These are phyloP conservation scores for Myiagra hebetior DNA, from an alignment of 2,113 vertebrate genomes.

Conservation along the genomic window DNA sequence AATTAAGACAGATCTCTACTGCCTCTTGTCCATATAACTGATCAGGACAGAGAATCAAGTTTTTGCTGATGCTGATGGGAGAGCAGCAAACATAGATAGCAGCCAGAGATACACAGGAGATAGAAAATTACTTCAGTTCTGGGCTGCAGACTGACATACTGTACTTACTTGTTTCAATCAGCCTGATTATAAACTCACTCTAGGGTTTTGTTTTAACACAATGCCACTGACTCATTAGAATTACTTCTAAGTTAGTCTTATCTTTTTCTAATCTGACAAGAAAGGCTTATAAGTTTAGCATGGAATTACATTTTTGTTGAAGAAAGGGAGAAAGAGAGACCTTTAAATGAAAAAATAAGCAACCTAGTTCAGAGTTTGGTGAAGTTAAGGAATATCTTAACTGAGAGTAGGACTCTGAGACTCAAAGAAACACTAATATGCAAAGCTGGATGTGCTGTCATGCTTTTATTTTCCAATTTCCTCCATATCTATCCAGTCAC, in stretches of 20 bases:
- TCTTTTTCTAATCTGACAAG: background rate
- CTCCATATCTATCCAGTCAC: background rate
- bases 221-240: background rate
- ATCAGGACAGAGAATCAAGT: constrained; percentile 69
- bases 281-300: background rate
- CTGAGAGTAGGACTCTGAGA: background rate
- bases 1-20: constrained; percentile 59
- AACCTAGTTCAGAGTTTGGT: background rate
- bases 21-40: constrained; percentile 73
- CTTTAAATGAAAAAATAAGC: background rate
- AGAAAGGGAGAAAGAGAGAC: background rate
- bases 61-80: constrained; percentile 63
- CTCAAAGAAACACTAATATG: background rate
- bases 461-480: background rate
- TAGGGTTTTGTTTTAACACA: background rate
- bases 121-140: constrained; percentile 23
- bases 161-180: constrained; percentile 25
- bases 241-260: background rate
- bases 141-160: background rate
- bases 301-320: background rate
- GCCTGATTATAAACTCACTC: background rate
- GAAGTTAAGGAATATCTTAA: background rate
- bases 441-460: background rate
- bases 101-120: constrained; percentile 36
- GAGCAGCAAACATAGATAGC: constrained; percentile 27